Percentiles rank a stretch among this genome's conserved stretches.
Evolutionary conservation across 1,140 invertebrate genomes (phyloP).

Genomic region (Chironomus tepperi): DNA sequence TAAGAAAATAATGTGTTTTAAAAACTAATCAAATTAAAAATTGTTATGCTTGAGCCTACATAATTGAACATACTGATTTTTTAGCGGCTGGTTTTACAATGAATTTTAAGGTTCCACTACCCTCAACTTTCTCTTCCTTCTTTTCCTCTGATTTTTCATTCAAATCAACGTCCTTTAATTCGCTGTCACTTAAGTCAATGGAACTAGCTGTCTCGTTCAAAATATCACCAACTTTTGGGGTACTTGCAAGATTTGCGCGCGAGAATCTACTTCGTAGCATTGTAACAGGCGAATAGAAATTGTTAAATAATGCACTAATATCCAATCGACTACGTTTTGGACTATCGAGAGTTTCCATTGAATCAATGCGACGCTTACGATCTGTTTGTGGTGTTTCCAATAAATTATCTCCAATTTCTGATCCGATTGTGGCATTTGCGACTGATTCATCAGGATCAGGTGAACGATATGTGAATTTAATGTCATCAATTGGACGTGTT

Average conservation of each 20-base stretch:
- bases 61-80: background rate
- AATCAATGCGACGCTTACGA: background rate
- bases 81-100: background rate
- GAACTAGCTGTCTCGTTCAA: background rate
- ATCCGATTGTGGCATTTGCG: background rate
- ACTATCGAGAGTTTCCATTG: background rate
- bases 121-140: background rate
- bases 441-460: background rate
- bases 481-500: conserved; percentile 1
- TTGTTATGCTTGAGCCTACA: background rate
- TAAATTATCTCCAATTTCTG: background rate
- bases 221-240: background rate
- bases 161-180: conserved; percentile 8
- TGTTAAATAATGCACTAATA: background rate
- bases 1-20: background rate
- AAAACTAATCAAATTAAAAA: background rate
- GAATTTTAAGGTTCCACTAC: background rate
- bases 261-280: background rate
- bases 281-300: background rate
- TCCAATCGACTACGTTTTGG: conserved; percentile 8
- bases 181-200: background rate
- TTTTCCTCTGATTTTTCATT: background rate
- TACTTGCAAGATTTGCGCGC: background rate
- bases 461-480: background rate
- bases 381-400: background rate